Conservation (phyloP, 2,797 vertebrate species). For the Acanthis flammea region DNA sequence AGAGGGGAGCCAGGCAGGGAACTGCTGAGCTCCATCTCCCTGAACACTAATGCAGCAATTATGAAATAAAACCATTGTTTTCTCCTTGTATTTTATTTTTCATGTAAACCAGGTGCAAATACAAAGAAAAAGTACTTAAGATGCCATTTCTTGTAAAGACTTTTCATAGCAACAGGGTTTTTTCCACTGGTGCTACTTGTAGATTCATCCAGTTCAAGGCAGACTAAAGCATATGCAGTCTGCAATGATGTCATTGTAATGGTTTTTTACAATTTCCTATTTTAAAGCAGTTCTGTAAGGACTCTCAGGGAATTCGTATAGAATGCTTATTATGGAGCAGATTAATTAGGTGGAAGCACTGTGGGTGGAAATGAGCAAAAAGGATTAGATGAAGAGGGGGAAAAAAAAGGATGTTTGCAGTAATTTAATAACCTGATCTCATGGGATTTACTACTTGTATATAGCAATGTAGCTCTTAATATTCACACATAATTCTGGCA, state of each 20-base stretch:
- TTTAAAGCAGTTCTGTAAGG: not conserved
- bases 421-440: not conserved
- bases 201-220: not conserved
- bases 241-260: not conserved
- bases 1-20: not conserved
- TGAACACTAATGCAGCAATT: not conserved
- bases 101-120: not conserved
- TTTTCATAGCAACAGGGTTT: not conserved
- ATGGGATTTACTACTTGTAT: not conserved
- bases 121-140: not conserved
- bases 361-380: conserved; percentile 6
- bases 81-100: not conserved
- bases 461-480: not conserved
- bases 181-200: not conserved
- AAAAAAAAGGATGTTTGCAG: not conserved
- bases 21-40: not conserved
- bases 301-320: not conserved
- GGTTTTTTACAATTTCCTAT: not conserved
- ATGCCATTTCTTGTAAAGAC: not conserved
- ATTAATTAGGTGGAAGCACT: not conserved
- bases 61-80: not conserved
- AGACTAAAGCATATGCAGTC: not conserved
- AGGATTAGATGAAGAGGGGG: not conserved
- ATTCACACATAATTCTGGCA: not conserved
- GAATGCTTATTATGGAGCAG: not conserved